A percentile compares a stretch with the other conserved stretches of the same genome.
phyloP scores from a whole-genome alignment of 2,888 invertebrate genomes.

The Muschampia plurimacula region DNA sequence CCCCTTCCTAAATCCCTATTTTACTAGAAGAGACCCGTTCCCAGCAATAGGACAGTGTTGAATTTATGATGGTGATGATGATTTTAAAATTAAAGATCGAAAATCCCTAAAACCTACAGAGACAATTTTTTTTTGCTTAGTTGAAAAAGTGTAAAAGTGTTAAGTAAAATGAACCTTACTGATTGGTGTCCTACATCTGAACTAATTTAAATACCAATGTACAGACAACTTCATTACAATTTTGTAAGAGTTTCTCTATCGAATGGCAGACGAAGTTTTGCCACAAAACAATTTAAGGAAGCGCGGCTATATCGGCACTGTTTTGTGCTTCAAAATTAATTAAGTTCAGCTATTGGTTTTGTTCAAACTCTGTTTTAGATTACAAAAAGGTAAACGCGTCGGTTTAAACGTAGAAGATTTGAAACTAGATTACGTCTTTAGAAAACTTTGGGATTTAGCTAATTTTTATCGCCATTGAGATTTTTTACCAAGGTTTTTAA shows the following conservation, averaged over 20 bases:
- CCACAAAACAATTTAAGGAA: conserved; percentile 39
- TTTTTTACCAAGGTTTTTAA: too few relatives aligned
- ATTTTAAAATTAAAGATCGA: too few relatives aligned
- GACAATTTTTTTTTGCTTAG: too few relatives aligned
- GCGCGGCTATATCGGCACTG: conserved; percentile 33
- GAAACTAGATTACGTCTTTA: background rate
- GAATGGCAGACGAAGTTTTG: conserved; percentile 30
- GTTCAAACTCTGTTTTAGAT: conserved; percentile 30
- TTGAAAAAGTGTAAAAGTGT: background rate
- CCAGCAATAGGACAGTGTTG: too few relatives aligned
- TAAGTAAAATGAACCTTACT: background rate
- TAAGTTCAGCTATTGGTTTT: conserved; percentile 38
- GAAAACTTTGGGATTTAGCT: background rate
- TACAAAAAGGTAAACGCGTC: conserved; percentile 14
- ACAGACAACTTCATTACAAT: conserved; percentile 17
- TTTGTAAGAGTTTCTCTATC: conserved; percentile 10
- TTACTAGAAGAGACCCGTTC: too few relatives aligned
- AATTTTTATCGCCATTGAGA: too few relatives aligned
- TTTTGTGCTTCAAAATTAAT: conserved; percentile 37
- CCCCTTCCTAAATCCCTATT: too few relatives aligned
- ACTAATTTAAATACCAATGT: conserved; percentile 2
- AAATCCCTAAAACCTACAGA: too few relatives aligned
- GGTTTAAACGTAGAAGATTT: background rate
- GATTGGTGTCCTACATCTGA: background rate
- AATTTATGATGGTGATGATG: too few relatives aligned